Percentiles rank a stretch among this genome's conserved stretches.
These are phyloP conservation scores for Acanthopleura granulata DNA, from an alignment of 2,888 invertebrate species.

Conservation along the genomic window DNA sequence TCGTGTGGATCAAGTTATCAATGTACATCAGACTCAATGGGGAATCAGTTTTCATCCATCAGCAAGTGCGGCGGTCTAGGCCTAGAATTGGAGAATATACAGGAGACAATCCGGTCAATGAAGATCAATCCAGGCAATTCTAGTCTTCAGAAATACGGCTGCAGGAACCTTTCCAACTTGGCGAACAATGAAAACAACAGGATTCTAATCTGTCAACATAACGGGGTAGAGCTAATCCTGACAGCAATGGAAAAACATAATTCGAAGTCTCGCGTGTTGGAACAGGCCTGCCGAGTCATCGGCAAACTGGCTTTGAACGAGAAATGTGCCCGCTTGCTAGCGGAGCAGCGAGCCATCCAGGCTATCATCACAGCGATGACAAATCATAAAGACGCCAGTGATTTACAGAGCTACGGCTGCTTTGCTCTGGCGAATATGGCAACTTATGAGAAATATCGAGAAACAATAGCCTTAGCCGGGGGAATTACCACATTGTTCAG, in stretches of 20 bases:
- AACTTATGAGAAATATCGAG: not conserved
- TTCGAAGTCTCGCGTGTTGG: not conserved
- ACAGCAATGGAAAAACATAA: not conserved
- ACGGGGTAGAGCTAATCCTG: not conserved
- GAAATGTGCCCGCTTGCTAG: not conserved
- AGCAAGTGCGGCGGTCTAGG: not conserved
- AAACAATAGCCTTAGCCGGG: not conserved
- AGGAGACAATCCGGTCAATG: not conserved
- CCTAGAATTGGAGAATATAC: not conserved
- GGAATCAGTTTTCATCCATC: not conserved
- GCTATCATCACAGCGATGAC: not conserved
- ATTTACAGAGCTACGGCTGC: not conserved
- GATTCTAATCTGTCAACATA: not conserved
- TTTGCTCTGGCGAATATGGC: not conserved
- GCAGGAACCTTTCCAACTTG: not conserved
- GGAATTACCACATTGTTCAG: not conserved
- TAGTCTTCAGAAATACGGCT: not conserved
- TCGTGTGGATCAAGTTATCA: no score
- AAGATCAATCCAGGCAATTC: conserved; percentile 1
- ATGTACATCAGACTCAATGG: not conserved
- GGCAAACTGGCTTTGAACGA: not conserved
- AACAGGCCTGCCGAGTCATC: not conserved
- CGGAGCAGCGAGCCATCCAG: not conserved
- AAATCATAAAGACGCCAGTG: not conserved
- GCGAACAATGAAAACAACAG: not conserved